Evolutionary conservation across 92 coral and sea anemone genomes (phyloP).

Genomic region (Umimayanthus kanabou): DNA sequence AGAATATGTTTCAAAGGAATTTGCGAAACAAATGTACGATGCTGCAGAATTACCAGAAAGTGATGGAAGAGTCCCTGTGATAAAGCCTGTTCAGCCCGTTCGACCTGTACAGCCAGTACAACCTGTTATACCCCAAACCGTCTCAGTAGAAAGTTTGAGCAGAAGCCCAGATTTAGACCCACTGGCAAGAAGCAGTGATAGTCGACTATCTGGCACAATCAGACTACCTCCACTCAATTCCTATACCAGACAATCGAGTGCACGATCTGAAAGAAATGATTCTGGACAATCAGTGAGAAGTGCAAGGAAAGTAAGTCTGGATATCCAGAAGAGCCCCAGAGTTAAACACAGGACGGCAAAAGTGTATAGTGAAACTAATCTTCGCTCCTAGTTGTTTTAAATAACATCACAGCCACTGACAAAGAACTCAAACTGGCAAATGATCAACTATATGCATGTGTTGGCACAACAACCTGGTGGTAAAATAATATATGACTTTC

Average conservation of each 20-base stretch:
- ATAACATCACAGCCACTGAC: background rate
- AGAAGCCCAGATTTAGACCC: background rate
- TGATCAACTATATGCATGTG: no score
- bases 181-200: constrained; percentile 1
- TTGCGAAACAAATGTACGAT: constrained; percentile 38
- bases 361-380: constrained; percentile 28
- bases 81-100: constrained; percentile 24
- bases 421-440: no score
- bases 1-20: constrained; percentile 58
- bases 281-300: constrained; percentile 82
- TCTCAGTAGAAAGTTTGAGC: constrained; percentile 21
- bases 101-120: constrained; percentile 15
- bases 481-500: no score
- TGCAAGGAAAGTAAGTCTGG: constrained; percentile 78
- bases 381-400: background rate
- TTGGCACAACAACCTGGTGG: no score
- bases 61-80: background rate
- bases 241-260: background rate
- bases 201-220: constrained; percentile 36
- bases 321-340: constrained; percentile 62
- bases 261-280: constrained; percentile 48
- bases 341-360: constrained; percentile 41
- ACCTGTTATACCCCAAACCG: constrained; percentile 9
- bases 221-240: constrained; percentile 58
- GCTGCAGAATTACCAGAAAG: constrained; percentile 21